A percentile compares a stretch with the other conserved stretches of the same genome.
These are phyloP conservation scores for Ethmia dodecea DNA, from an alignment of 2,888 invertebrate species.

Conservation along the genomic window DNA sequence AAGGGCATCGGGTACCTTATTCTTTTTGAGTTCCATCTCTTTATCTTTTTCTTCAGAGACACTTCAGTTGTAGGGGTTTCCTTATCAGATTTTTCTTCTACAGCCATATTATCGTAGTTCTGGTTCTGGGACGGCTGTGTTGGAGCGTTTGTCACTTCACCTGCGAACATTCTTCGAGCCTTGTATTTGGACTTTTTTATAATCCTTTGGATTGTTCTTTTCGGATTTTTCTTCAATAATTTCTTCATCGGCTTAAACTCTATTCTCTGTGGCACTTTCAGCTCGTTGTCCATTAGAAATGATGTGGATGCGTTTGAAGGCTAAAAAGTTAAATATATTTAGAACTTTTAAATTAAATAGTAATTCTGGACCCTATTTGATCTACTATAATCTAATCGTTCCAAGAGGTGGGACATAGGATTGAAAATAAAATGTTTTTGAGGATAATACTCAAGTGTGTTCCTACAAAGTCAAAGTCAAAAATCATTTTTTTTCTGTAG, in stretches of 20 bases:
- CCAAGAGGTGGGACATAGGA: too few species aligned
- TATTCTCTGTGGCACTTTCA: too few species aligned
- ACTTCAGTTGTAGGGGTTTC: conserved; percentile 32
- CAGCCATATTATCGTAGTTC: conserved; percentile 25
- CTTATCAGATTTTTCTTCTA: conserved; percentile 25
- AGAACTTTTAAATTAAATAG: too few species aligned
- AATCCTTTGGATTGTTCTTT: conserved; percentile 60
- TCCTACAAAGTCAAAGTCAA: too few species aligned
- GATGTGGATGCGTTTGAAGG: too few species aligned
- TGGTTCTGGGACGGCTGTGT: conserved; percentile 25
- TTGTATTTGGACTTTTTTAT: conserved; percentile 51
- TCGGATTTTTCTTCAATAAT: conserved; percentile 43
- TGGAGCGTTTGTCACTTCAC: conserved; percentile 26
- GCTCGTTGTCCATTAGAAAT: too few species aligned
- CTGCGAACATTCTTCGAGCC: conserved; percentile 38
- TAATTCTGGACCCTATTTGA: too few species aligned
- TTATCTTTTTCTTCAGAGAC: conserved; percentile 34
- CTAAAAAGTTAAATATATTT: too few species aligned
- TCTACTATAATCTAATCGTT: too few species aligned
- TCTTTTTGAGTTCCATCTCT: conserved; percentile 34
- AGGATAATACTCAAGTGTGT: too few species aligned
- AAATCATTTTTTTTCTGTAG: too few species aligned
- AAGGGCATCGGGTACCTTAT: conserved; percentile 51
- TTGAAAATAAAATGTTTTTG: too few species aligned
- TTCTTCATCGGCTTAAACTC: conserved; percentile 29